These are phyloP conservation scores for Epinotia nisella DNA, from an alignment of 2,888 invertebrate genomes.

Conservation along the genomic window DNA sequence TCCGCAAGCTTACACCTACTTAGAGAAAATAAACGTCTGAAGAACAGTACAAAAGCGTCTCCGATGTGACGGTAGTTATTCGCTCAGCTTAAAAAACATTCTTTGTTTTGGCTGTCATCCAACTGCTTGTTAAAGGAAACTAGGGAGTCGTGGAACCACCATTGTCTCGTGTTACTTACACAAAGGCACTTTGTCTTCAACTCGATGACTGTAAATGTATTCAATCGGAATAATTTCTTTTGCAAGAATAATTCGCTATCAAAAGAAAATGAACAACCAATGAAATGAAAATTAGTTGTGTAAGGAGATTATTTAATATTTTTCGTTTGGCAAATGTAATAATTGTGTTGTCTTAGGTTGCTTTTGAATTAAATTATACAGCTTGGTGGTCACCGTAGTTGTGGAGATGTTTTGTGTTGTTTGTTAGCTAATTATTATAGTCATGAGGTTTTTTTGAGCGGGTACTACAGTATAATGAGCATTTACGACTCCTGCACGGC, in stretches of 20 bases:
- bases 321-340: constrained; percentile 10
- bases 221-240: constrained; percentile 46
- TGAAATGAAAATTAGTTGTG: constrained; percentile 29
- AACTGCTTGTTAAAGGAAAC: constrained; percentile 80
- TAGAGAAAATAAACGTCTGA: constrained; percentile 37
- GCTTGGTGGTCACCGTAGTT: background rate
- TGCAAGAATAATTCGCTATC: constrained; percentile 26
- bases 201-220: constrained; percentile 50
- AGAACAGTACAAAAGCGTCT: constrained; percentile 40
- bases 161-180: constrained; percentile 71
- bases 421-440: background rate
- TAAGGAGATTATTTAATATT: constrained; percentile 26
- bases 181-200: constrained; percentile 55
- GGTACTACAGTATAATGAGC: no score
- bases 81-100: constrained; percentile 62
- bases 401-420: background rate
- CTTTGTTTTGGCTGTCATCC: constrained; percentile 76
- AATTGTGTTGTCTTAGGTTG: background rate
- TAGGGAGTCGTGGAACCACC: constrained; percentile 66
- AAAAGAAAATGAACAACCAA: constrained; percentile 28
- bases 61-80: constrained; percentile 49
- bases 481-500: no score
- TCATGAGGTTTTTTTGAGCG: no score
- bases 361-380: background rate
- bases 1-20: constrained; percentile 36